phyloP scores from a whole-genome alignment of 1,140 invertebrate genomes.

The Anastrepha obliqua region DNA sequence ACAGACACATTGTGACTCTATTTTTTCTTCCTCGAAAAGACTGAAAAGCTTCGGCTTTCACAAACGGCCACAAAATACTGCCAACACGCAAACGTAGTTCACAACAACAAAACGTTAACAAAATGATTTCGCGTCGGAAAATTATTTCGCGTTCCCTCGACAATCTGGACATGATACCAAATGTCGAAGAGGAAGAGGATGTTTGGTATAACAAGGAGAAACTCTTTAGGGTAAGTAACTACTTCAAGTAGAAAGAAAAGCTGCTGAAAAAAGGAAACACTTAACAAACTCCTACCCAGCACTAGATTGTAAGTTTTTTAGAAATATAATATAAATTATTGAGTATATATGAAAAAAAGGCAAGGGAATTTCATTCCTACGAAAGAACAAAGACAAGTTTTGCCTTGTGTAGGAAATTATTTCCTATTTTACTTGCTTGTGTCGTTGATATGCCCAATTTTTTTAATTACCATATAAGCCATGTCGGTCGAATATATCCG shows the following conservation, averaged over 20 bases:
- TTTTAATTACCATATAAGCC: too few species aligned
- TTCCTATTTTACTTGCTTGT: too few species aligned
- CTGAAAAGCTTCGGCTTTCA: conserved; percentile 49
- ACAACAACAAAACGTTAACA: conserved; percentile 58
- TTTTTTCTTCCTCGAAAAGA: conserved; percentile 16
- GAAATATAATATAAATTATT: too few species aligned
- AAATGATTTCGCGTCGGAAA: conserved; percentile 91
- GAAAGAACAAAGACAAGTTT: too few species aligned
- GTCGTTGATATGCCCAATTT: too few species aligned
- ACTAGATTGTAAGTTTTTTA: too few species aligned
- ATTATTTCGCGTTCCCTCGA: conserved; percentile 93
- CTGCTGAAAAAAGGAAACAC: neutral
- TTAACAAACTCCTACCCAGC: neutral
- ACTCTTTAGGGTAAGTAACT: conserved; percentile 87
- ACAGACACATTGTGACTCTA: neutral
- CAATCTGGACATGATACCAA: conserved; percentile 85
- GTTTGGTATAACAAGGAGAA: conserved; percentile 96
- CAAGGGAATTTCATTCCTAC: too few species aligned
- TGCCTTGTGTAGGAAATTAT: too few species aligned
- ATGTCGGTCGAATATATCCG: too few species aligned
- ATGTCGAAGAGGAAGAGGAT: conserved; percentile 89
- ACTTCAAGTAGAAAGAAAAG: neutral
- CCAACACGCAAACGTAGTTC: conserved; percentile 58
- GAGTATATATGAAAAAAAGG: too few species aligned
- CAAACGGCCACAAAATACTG: conserved; percentile 38